Conservation (phyloP, 2,797 vertebrate genomes). For the Podarcis lilfordi region DNA sequence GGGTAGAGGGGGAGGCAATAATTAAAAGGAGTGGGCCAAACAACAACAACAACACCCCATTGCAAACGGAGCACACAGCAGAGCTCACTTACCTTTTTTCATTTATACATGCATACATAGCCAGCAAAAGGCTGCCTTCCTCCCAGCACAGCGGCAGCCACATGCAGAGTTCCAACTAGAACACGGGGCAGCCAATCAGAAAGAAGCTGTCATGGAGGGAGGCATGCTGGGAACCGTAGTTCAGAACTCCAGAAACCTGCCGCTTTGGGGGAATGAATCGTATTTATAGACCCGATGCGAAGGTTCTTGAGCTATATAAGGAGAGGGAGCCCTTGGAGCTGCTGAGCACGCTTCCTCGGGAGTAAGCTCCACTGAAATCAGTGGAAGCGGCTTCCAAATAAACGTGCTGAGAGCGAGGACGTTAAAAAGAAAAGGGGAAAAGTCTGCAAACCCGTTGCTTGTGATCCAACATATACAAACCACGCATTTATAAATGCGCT, state of each 20-base stretch:
- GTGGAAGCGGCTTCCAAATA: background rate
- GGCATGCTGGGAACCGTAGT: slow-evolving; percentile 76
- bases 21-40: background rate
- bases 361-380: background rate
- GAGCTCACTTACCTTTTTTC: slow-evolving; percentile 70
- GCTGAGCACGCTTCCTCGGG: background rate
- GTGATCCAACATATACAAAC: background rate
- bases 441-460: background rate
- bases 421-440: background rate
- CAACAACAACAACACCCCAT: background rate
- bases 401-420: background rate
- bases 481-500: background rate
- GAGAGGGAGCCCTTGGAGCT: background rate
- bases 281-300: background rate
- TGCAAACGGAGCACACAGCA: slow-evolving; percentile 31
- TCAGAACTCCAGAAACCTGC: slow-evolving; percentile 1
- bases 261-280: background rate
- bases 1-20: background rate
- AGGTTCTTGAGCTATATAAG: background rate
- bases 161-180: slow-evolving; percentile 62
- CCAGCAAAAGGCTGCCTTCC: slow-evolving; percentile 59
- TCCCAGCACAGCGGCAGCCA: slow-evolving; percentile 59
- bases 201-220: slow-evolving; percentile 23
- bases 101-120: slow-evolving; percentile 39
- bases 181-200: slow-evolving; percentile 43